Evolutionary conservation across 1,140 invertebrate genomes (phyloP).

Genomic region (Heliconius hewitsoni): DNA sequence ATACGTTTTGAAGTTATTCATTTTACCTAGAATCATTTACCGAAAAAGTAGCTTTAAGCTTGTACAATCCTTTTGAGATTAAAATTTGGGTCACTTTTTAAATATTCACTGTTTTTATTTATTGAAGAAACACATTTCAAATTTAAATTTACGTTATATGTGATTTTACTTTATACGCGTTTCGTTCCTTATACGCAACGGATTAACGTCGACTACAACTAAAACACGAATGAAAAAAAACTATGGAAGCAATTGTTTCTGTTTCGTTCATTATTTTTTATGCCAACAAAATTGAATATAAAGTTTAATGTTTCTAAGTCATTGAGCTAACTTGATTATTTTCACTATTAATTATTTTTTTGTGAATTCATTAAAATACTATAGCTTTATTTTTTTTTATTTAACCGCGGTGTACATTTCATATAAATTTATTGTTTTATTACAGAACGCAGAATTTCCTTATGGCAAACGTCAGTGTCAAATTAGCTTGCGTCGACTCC

Average conservation of each 20-base stretch:
- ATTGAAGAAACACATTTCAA: not conserved
- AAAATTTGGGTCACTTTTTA: not conserved
- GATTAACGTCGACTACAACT: not conserved
- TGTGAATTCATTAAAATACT: not conserved
- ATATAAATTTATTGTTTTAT: not conserved
- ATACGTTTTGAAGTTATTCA: too few relatives aligned
- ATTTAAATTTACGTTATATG: not conserved
- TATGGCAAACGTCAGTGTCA: slow-evolving; percentile 41
- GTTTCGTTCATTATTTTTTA: slow-evolving; percentile 3
- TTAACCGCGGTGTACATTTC: not conserved
- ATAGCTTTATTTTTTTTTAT: not conserved
- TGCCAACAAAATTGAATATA: not conserved
- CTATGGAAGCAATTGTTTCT: not conserved
- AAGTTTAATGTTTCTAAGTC: not conserved
- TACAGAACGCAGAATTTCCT: slow-evolving; percentile 35
- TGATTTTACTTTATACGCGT: not conserved
- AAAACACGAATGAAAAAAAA: not conserved
- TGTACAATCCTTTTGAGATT: not conserved
- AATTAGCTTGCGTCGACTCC: slow-evolving; percentile 44
- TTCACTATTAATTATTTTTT: not conserved
- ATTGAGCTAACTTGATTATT: too few relatives aligned
- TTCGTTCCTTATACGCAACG: not conserved
- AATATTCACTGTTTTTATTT: not conserved
- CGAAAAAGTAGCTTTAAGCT: not conserved
- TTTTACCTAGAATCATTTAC: not conserved